A percentile compares a stretch with the other conserved stretches of the same genome.
Evolutionary conservation across 1,140 invertebrate species (phyloP).

Genomic region (Pantala flavescens): DNA sequence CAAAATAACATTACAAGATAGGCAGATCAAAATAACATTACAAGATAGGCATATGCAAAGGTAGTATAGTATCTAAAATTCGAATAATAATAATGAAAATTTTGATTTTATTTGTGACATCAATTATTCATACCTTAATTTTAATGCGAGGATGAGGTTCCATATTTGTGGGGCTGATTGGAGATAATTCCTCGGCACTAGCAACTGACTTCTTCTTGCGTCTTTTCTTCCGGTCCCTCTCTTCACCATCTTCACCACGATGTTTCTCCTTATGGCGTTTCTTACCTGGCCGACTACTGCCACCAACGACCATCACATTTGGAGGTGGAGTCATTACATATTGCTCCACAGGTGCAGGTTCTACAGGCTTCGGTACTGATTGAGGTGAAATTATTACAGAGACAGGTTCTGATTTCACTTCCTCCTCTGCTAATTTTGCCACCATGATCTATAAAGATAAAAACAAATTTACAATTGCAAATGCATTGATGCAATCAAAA

Average conservation of each 20-base stretch:
- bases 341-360: neutral
- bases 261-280: constrained; percentile 59
- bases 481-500: neutral
- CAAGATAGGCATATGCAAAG: too few species aligned
- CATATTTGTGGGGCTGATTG: neutral
- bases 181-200: neutral
- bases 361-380: too few species aligned
- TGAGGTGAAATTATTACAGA: too few species aligned
- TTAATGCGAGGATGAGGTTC: constrained; percentile 52
- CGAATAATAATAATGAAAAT: too few species aligned
- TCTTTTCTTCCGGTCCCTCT: neutral
- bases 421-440: neutral
- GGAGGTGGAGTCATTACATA: neutral
- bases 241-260: constrained; percentile 13
- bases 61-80: too few species aligned
- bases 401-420: too few species aligned
- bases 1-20: too few species aligned
- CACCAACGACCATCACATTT: neutral
- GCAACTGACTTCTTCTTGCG: neutral
- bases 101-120: too few species aligned
- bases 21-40: too few species aligned
- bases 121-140: constrained; percentile 47
- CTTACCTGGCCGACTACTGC: constrained; percentile 31
- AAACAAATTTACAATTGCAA: neutral
- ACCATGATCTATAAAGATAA: neutral